Evolutionary conservation across 2,888 invertebrate species (phyloP), one percentile per base, ranked within the genome.

Genomic region (Platycnemis pennipes): DNA sequence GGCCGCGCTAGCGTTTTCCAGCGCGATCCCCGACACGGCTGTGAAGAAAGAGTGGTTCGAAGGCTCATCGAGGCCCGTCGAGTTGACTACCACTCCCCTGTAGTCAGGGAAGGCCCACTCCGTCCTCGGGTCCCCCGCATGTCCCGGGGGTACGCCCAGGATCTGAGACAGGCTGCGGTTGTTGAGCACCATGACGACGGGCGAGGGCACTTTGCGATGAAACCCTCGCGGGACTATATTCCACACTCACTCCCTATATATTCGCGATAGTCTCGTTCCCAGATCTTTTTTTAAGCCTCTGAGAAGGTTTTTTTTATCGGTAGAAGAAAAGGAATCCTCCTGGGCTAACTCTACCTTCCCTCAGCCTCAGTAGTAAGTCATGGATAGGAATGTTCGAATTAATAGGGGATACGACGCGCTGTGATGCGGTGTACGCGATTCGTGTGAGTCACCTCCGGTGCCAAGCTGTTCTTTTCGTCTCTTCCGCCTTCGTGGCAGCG

Each of bases 21-120:
- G n/a, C 26, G 26, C 44, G 22, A 26, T 3, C 7, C 42, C 63
- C 26, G 63, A 63, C 11, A 42, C 44, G 16, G n/a, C 42, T 37
- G 44, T 31, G 13, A 42, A 16, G 5, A 63, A 69, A 26, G n/a
- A 44, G 11, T 56, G 31, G 0, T 42, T 45, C 26, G 91, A 13
- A n/a, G 91, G 56, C n/a, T 91, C 91, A 69, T 91, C 91, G 91
- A 91, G 63, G 31, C 91, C 56, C 3, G 91, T 44, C 11, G 69
- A 44, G 53, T 91, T 91, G 26, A 87, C 45, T 1, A n/a, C 46
- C 26, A 44, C 13, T 8, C 56, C 22, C 37, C 37, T 77, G 91
- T 45, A 63, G 42, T 91, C 91, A 26, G 91, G 69, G 13, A n/a
- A 44, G 44, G 63, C n/a, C 91, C 91, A 91, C 37, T 37, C n/a